Percentiles rank a stretch among this genome's conserved stretches.
phyloP scores from a whole-genome alignment of 2,797 vertebrate genomes.

The Morelia viridis region DNA sequence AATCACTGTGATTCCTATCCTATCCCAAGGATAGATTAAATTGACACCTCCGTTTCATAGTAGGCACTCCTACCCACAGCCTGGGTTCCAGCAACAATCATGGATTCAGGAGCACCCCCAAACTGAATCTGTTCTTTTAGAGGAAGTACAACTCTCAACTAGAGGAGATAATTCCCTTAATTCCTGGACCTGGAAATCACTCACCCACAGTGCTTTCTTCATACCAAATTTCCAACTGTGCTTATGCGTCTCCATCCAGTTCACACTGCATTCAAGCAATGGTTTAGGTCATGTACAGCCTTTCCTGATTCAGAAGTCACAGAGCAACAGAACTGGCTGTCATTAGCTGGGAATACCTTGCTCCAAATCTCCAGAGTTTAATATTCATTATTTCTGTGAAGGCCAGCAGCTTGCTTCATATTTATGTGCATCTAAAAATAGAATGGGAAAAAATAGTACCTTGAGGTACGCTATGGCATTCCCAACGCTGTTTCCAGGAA shows the following conservation, averaged over 20 bases:
- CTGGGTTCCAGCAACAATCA: not conserved
- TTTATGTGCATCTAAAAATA: not conserved
- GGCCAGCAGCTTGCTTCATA: not conserved
- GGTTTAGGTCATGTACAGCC: not conserved
- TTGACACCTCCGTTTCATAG: not conserved
- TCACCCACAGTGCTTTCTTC: not conserved
- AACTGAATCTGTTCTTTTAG: not conserved
- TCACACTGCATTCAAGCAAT: not conserved
- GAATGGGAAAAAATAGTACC: not conserved
- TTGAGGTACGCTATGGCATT: not conserved
- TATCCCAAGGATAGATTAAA: not conserved
- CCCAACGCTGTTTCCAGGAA: not conserved
- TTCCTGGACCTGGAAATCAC: not conserved
- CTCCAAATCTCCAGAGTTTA: not conserved
- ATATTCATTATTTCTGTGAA: not conserved
- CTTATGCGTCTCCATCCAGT: not conserved
- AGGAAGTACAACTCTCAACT: not conserved
- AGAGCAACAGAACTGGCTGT: not conserved
- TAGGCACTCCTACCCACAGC: not conserved
- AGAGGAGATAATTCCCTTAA: not conserved
- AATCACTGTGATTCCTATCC: not conserved
- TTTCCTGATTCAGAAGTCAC: not conserved
- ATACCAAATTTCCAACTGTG: not conserved
- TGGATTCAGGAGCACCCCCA: not conserved
- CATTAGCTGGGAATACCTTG: not conserved